Conservation (phyloP, 2,113 vertebrate species). For the Ceratotherium simum region DNA sequence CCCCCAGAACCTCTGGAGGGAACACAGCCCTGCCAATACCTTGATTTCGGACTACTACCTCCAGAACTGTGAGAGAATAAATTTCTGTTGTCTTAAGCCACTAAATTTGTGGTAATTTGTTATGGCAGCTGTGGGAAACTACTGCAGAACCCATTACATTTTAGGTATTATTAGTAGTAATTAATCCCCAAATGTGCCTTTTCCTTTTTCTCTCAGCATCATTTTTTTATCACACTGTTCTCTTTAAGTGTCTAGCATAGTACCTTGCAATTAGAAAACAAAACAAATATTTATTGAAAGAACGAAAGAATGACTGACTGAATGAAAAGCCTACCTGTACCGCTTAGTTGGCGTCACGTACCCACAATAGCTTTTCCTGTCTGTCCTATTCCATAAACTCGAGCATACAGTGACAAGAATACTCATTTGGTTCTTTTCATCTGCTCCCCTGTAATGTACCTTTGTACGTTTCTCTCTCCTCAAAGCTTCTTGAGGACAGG, state of each 20-base stretch:
- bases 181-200: not conserved
- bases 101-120: not conserved
- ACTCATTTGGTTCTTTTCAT: not conserved
- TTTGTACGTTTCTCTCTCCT: not conserved
- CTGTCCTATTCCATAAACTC: not conserved
- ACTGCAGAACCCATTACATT: not conserved
- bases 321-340: not conserved
- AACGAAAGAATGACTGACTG: too few species aligned
- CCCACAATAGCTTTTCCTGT: not conserved
- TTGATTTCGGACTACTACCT: not conserved
- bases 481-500: not conserved
- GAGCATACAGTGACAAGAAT: not conserved
- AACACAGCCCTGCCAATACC: not conserved
- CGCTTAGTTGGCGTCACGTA: not conserved
- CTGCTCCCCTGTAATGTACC: not conserved
- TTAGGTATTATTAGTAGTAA: not conserved
- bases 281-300: not conserved
- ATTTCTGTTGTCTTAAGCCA: not conserved
- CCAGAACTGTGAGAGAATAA: not conserved
- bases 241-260: not conserved
- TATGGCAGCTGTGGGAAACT: not conserved
- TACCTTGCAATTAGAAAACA: not conserved
- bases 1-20: not conserved
- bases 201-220: not conserved
- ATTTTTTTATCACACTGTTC: not conserved